Conservation (phyloP, 1,140 invertebrate genomes). For the Rhopalosiphum padi region DNA sequence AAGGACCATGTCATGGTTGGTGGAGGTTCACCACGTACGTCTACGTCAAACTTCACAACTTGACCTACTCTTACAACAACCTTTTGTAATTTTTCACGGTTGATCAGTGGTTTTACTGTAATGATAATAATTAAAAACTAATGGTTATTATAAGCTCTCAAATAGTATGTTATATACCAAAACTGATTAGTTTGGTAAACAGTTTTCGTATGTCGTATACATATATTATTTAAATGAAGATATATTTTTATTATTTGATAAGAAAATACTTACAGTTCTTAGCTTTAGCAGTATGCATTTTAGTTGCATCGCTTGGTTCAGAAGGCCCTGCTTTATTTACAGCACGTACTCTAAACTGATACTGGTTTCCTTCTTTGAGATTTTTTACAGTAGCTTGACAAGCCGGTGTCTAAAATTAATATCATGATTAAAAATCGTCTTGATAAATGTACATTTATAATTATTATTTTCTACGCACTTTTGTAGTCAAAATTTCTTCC, state of each 20-base stretch:
- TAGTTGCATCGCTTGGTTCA: slow-evolving; percentile 86
- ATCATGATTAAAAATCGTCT: neutral
- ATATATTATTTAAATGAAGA: neutral
- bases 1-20: slow-evolving; percentile 91
- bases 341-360: slow-evolving; percentile 91
- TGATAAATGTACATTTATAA: slow-evolving; percentile 17
- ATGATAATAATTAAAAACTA: slow-evolving; percentile 59
- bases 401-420: slow-evolving; percentile 71
- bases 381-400: slow-evolving; percentile 84
- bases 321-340: slow-evolving; percentile 94
- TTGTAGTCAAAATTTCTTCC: slow-evolving; percentile 86
- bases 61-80: slow-evolving; percentile 90
- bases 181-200: neutral
- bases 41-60: slow-evolving; percentile 89
- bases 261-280: slow-evolving; percentile 75
- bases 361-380: slow-evolving; percentile 88
- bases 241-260: neutral
- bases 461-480: slow-evolving; percentile 66
- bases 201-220: neutral
- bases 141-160: neutral
- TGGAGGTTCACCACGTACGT: slow-evolving; percentile 94
- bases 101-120: slow-evolving; percentile 88
- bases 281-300: slow-evolving; percentile 88
- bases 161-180: neutral
- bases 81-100: slow-evolving; percentile 89